phyloP scores from a whole-genome alignment of 2,113 vertebrate genomes.

The Microtus pennsylvanicus region DNA sequence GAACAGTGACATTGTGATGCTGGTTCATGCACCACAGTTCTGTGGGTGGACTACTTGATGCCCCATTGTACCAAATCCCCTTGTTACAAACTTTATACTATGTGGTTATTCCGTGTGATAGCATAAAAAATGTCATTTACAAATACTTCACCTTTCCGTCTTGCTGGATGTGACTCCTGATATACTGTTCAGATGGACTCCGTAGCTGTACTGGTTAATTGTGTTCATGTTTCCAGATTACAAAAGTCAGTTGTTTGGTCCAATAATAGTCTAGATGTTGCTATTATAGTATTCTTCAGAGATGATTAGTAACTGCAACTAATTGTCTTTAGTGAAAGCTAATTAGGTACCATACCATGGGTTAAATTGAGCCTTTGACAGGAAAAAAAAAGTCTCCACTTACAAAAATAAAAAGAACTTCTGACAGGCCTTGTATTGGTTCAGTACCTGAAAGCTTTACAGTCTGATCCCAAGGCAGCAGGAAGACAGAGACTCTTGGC shows the following conservation, averaged over 20 bases:
- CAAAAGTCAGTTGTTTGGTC: neutral
- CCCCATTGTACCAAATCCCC: neutral
- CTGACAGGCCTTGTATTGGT: neutral
- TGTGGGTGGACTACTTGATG: neutral
- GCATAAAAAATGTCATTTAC: neutral
- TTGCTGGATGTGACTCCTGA: neutral
- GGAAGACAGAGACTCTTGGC: neutral
- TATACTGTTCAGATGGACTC: neutral
- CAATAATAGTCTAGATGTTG: neutral
- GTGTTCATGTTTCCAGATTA: neutral
- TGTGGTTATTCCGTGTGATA: neutral
- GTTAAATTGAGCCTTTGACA: neutral
- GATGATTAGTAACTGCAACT: neutral
- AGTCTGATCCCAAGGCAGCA: neutral
- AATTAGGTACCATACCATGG: neutral
- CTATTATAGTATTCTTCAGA: neutral
- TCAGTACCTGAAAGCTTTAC: neutral
- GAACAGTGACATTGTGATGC: neutral
- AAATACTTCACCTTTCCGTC: neutral
- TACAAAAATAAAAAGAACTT: neutral
- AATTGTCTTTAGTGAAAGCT: neutral
- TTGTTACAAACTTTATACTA: neutral
- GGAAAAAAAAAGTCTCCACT: neutral
- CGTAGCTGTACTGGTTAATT: neutral
- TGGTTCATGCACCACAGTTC: neutral